Evolutionary conservation across 2,888 invertebrate species (phyloP).

Genomic region (Oasisia sp.): DNA sequence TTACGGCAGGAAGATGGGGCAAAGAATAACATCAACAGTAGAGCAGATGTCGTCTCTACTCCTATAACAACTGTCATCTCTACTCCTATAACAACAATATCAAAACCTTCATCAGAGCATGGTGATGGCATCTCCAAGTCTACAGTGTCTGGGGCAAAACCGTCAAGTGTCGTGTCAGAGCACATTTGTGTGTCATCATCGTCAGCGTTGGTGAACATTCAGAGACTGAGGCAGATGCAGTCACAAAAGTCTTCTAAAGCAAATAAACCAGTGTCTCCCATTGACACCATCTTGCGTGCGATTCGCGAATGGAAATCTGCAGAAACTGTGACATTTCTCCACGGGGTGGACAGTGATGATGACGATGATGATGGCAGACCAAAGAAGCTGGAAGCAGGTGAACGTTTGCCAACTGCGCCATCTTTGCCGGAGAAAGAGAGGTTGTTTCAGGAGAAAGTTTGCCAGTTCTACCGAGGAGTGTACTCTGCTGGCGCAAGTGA

Average conservation of each 20-base stretch:
- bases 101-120: too few relatives aligned
- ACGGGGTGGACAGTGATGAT: neutral
- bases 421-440: neutral
- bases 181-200: neutral
- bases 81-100: too few relatives aligned
- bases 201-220: neutral
- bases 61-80: neutral
- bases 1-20: neutral
- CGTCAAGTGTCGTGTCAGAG: neutral
- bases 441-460: neutral
- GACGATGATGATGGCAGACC: neutral
- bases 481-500: neutral
- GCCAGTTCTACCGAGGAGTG: neutral
- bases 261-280: neutral
- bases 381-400: neutral
- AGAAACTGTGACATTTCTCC: neutral
- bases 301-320: neutral
- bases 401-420: neutral
- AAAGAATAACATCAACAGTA: neutral
- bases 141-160: neutral
- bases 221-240: neutral
- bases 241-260: neutral
- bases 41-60: neutral
- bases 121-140: neutral
- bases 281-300: neutral